Evolutionary conservation across 30 jellyfish, hydroid and myxozoan species (phyloP).

Genomic region (Aurelia aurita): DNA sequence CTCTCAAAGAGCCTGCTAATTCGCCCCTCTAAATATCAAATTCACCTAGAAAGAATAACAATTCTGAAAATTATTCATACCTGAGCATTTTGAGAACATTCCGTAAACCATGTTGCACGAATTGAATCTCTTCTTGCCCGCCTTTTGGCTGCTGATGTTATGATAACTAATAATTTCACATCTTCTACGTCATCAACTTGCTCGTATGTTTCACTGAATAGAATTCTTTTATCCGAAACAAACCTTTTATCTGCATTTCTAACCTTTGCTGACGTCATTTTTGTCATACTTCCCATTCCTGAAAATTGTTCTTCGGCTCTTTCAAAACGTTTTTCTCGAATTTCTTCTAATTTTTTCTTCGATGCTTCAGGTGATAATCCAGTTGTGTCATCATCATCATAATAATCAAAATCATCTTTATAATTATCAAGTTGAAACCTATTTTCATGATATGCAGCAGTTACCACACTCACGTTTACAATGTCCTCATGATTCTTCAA

Average conservation of each 20-base stretch:
- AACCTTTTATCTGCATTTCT: slow-evolving; percentile 48
- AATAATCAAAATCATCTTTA: neutral
- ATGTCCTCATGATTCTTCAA: neutral
- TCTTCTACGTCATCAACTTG: slow-evolving; percentile 51
- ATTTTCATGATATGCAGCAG: no score
- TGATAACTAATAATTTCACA: slow-evolving; percentile 64
- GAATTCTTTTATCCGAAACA: slow-evolving; percentile 62
- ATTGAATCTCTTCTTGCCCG: slow-evolving; percentile 78
- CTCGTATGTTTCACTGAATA: slow-evolving; percentile 59
- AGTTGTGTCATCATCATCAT: neutral
- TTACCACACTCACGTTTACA: no score
- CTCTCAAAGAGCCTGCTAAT: no score
- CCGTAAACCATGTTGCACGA: slow-evolving; percentile 68
- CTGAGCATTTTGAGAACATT: slow-evolving; percentile 38
- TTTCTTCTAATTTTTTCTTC: neutral
- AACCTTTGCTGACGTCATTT: slow-evolving; percentile 24
- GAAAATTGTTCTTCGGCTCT: slow-evolving; percentile 29
- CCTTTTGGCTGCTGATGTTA: slow-evolving; percentile 50
- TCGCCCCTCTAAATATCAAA: no score
- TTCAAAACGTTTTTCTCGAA: slow-evolving; percentile 1
- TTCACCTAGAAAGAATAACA: no score
- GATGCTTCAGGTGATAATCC: neutral
- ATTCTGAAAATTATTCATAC: neutral
- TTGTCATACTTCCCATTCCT: slow-evolving; percentile 33
- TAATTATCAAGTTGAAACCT: neutral